Percentiles rank a stretch among this genome's conserved stretches.
These are phyloP conservation scores for Babyrousa celebensis DNA, from an alignment of 2,797 vertebrate genomes.

Conservation along the genomic window DNA sequence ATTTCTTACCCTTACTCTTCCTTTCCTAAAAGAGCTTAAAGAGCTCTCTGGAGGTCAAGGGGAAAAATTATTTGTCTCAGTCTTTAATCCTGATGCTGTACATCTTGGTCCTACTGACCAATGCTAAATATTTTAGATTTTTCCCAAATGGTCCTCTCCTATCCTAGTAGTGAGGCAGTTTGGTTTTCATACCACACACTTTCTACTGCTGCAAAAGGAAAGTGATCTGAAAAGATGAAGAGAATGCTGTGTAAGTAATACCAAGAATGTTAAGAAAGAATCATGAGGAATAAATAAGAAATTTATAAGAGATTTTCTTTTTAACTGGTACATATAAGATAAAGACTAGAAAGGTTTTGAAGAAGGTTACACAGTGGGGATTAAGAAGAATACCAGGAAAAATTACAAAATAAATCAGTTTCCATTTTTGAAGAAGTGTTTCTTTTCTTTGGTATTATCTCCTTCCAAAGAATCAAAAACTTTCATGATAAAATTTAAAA, in stretches of 20 bases:
- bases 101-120: neutral
- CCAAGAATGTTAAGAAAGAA: neutral
- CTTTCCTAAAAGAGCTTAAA: constrained; percentile 16
- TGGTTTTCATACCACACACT: neutral
- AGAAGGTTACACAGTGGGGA: neutral
- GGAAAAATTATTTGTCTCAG: neutral
- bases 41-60: neutral
- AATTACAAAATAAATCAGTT: neutral
- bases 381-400: neutral
- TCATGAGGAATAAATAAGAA: constrained; percentile 53
- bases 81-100: neutral
- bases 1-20: neutral
- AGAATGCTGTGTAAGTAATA: neutral
- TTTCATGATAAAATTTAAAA: constrained; percentile 34
- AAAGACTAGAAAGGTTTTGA: constrained; percentile 33
- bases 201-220: constrained; percentile 3
- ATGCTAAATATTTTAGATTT: neutral
- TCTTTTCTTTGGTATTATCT: neutral
- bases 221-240: neutral
- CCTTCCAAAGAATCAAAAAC: constrained; percentile 46
- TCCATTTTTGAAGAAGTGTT: constrained; percentile 44
- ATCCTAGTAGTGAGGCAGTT: neutral
- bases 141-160: neutral
- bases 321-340: neutral
- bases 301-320: constrained; percentile 29